A percentile compares a stretch with the other conserved stretches of the same genome.
phyloP scores from a whole-genome alignment of 2,888 invertebrate species.

The Timema cristinae region DNA sequence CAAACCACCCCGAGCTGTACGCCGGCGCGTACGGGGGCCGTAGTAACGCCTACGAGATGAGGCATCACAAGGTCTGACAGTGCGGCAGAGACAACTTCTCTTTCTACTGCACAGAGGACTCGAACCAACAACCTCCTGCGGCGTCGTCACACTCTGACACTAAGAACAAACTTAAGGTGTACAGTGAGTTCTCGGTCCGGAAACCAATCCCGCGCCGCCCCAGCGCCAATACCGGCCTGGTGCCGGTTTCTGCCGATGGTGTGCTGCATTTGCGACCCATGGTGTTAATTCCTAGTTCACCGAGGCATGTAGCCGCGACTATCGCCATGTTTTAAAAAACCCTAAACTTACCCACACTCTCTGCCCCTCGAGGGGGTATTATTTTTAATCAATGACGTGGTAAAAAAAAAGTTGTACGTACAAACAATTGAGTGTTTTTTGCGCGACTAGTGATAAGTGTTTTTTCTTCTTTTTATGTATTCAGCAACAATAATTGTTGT shows the following conservation, averaged over 20 bases:
- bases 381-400: too few relatives aligned
- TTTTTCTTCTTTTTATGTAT: slow-evolving; percentile 11
- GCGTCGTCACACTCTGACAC: not conserved
- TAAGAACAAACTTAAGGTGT: slow-evolving; percentile 11
- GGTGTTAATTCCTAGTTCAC: slow-evolving; percentile 19
- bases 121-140: too few relatives aligned
- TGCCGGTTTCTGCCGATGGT: slow-evolving; percentile 11
- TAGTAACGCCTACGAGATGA: slow-evolving; percentile 64
- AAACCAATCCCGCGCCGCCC: not conserved
- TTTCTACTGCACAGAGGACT: not conserved
- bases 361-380: too few relatives aligned
- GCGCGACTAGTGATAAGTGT: slow-evolving; percentile 12
- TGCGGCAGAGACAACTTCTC: slow-evolving; percentile 20
- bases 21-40: slow-evolving; percentile 65
- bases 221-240: not conserved
- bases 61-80: slow-evolving; percentile 66
- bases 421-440: slow-evolving; percentile 2
- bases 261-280: slow-evolving; percentile 22
- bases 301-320: slow-evolving; percentile 21
- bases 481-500: not conserved
- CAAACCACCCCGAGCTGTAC: slow-evolving; percentile 59
- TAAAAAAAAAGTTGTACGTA: too few relatives aligned
- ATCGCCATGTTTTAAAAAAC: slow-evolving; percentile 25
- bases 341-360: too few relatives aligned
- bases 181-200: slow-evolving; percentile 5